These are phyloP conservation scores for Anabacerthia variegaticeps DNA, from an alignment of 2,797 vertebrate genomes.

Conservation along the genomic window DNA sequence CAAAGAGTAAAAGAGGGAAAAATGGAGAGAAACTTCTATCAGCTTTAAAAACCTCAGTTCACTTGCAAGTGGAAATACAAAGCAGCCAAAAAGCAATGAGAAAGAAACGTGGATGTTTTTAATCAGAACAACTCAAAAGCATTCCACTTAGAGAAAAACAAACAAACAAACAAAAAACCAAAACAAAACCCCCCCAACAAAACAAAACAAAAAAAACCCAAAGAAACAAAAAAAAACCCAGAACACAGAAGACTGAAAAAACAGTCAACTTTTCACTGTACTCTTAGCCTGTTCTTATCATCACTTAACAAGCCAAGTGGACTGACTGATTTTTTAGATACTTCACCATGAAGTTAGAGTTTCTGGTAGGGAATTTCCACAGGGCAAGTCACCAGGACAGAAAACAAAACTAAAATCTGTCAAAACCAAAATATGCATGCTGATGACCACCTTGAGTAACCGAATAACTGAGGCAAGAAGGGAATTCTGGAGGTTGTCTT, in stretches of 20 bases:
- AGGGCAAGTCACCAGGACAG: not conserved
- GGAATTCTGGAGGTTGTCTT: fast-evolving
- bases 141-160: not conserved
- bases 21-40: not conserved
- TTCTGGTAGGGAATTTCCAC: not conserved
- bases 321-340: not conserved
- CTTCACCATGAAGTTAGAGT: not conserved
- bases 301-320: not conserved
- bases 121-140: not conserved
- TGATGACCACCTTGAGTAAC: not conserved
- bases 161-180: too few relatives aligned
- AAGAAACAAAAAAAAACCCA: too few relatives aligned
- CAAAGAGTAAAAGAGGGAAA: not conserved
- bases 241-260: not conserved
- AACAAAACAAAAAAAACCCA: too few relatives aligned
- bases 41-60: not conserved
- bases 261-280: not conserved
- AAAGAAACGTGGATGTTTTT: not conserved
- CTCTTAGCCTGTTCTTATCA: not conserved
- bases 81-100: not conserved
- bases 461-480: not conserved
- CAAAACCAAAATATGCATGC: fast-evolving
- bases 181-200: too few relatives aligned
- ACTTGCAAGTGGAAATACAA: not conserved
- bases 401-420: not conserved